Evolutionary conservation across 2,113 vertebrate genomes (phyloP), one percentile per base, ranked within the genome.

Genomic region (Suricata suricatta): DNA sequence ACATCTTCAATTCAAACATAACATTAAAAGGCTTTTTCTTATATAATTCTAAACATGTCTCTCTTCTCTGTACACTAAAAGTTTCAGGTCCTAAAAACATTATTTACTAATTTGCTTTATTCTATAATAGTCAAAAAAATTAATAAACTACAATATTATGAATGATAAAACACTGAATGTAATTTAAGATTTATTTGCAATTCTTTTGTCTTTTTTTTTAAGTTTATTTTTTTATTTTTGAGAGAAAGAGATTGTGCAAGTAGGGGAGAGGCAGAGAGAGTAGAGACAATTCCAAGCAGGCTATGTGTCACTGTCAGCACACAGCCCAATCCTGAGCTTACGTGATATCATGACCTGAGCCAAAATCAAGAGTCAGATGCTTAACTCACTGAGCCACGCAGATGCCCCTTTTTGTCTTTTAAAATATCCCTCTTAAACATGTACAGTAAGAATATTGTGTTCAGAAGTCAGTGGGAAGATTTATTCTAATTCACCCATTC

Each of bases 401-500:
- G 57, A 60, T 8, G 21, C 2, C 21, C 57, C 57, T 60, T 21
- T 23, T 88, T 64, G 50, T 54, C 41, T 57, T 72, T 74, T 87
- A n/a, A 79, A 93, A 83, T 33, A 94, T 74, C 63, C 80, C 79
- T 95, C 57, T 83, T 77, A 38, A 60, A 77, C 33, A 83, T 11
- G 16, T 91, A 94, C 3, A 81, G n/a, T 66, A 79, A 82, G 2
- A 94, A 82, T 74, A 68, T 0, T 72, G 29, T 95, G 21, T 82
- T 92, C 68, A 54, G 57, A 87, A 74, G 38, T 81, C 44, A 52
- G 60, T 84, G 38, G 50, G 69, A 96, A 86, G n/a, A 94, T 97
- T 92, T 84, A 13, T 92, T 83, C 71, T 66, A 88, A 25, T 74
- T 94, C 33, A 92, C 35, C 19, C 21, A 91, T 83, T 79, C 60